Percentiles rank a stretch among this genome's conserved stretches.
Conservation (phyloP, 2,797 vertebrate genomes). For the Coregonus ussuriensis region DNA sequence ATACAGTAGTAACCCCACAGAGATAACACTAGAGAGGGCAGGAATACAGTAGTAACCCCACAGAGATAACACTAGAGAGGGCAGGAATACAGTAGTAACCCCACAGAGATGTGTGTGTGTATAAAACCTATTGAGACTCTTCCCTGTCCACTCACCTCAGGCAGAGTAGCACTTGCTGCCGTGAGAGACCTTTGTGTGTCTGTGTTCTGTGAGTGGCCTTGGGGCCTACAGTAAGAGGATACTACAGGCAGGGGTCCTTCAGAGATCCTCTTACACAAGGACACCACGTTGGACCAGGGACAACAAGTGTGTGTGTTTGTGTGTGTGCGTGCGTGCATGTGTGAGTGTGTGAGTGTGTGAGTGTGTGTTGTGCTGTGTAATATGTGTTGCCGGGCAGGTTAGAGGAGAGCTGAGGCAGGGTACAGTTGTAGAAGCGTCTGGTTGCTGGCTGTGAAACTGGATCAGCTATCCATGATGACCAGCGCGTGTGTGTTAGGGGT, state of each 20-base stretch:
- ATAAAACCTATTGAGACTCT: slow-evolving; percentile 50
- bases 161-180: slow-evolving; percentile 57
- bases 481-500: slow-evolving; percentile 23
- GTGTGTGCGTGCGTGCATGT: slow-evolving; percentile 27
- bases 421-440: slow-evolving; percentile 7
- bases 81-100: too few relatives aligned
- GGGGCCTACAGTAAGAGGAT: slow-evolving; percentile 37
- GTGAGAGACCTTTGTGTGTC: slow-evolving; percentile 58
- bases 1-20: too few relatives aligned
- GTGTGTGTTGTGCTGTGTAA: slow-evolving; percentile 39
- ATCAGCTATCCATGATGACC: slow-evolving; percentile 70
- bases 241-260: slow-evolving; percentile 68
- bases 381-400: slow-evolving; percentile 66
- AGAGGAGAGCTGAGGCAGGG: slow-evolving; percentile 21
- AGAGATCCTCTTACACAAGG: slow-evolving; percentile 66
- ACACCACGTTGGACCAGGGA: slow-evolving; percentile 64
- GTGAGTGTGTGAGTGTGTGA: slow-evolving; percentile 2
- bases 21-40: too few relatives aligned
- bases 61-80: too few relatives aligned
- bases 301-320: slow-evolving; percentile 40
- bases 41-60: too few relatives aligned
- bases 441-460: slow-evolving; percentile 58
- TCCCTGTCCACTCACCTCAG: slow-evolving; percentile 56
- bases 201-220: slow-evolving; percentile 56
- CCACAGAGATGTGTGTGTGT: too few relatives aligned